A percentile compares a stretch with the other conserved stretches of the same genome.
Conservation (phyloP, 2,888 invertebrate species). For the Heteropelma amictum region DNA sequence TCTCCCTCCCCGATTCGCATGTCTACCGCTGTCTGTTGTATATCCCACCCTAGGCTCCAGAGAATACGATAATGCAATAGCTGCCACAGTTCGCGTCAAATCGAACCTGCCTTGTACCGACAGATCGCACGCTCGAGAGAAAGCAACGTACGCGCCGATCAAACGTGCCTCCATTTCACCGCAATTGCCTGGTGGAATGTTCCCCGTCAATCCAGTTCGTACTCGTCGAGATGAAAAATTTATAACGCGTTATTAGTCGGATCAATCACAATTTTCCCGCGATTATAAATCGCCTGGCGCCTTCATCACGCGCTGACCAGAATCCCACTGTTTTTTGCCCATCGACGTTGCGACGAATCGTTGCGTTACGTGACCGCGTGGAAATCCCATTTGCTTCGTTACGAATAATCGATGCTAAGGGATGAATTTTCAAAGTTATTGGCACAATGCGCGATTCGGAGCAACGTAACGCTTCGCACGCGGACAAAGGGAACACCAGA, state of each 20-base stretch:
- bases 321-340: background rate
- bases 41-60: constrained; percentile 28
- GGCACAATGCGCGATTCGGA: constrained; percentile 2
- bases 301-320: background rate
- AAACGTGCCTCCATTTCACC: constrained; percentile 19
- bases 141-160: constrained; percentile 11
- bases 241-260: background rate
- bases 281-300: background rate
- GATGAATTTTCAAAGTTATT: constrained; percentile 12
- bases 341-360: background rate
- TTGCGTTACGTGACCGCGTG: background rate
- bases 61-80: constrained; percentile 61
- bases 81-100: constrained; percentile 57
- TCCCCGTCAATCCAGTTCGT: constrained; percentile 3
- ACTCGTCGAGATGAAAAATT: background rate
- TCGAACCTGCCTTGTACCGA: constrained; percentile 31
- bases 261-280: constrained; percentile 19
- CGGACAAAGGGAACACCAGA: no score
- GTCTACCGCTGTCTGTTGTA: constrained; percentile 11
- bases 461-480: no score
- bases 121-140: constrained; percentile 9
- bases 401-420: constrained; percentile 20
- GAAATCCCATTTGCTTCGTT: constrained; percentile 4
- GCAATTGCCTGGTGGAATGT: constrained; percentile 36
- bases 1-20: background rate